These are phyloP conservation scores for Lamellibrachia satsuma DNA, from an alignment of 2,888 invertebrate species.

Conservation along the genomic window DNA sequence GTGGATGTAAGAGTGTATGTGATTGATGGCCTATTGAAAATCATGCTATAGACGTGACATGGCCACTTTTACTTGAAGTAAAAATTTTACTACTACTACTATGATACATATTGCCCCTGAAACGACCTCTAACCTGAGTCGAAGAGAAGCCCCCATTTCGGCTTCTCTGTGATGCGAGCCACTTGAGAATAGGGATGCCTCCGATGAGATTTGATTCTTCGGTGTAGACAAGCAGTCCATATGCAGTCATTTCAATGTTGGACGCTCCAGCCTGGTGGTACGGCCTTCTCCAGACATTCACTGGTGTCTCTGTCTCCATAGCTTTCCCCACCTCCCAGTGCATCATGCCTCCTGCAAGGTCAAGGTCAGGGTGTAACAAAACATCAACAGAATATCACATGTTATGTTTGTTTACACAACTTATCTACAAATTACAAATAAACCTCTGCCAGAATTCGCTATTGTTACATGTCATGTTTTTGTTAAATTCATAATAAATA, in stretches of 20 bases:
- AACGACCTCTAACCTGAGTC: constrained; percentile 57
- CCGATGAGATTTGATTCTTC: constrained; percentile 45
- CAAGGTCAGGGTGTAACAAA: neutral
- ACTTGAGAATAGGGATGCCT: constrained; percentile 73
- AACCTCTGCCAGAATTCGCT: neutral
- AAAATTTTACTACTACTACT: neutral
- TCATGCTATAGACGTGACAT: no score
- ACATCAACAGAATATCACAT: neutral
- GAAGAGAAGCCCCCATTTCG: constrained; percentile 67
- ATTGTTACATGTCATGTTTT: no score
- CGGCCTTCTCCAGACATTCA: constrained; percentile 43
- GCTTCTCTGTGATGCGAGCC: constrained; percentile 80
- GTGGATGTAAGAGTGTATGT: no score
- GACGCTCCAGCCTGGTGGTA: constrained; percentile 49
- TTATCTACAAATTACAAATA: neutral
- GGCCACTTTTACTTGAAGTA: no score
- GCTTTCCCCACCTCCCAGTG: constrained; percentile 46
- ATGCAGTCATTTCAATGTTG: constrained; percentile 64
- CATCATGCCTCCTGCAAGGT: constrained; percentile 48
- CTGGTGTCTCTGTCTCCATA: neutral
- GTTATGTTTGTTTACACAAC: neutral
- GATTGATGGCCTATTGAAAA: no score
- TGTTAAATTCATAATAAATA: neutral
- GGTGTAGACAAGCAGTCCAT: constrained; percentile 59
- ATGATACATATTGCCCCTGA: neutral